These are phyloP conservation scores for Meta bourneti DNA, from an alignment of 2,888 invertebrate genomes.

Conservation along the genomic window DNA sequence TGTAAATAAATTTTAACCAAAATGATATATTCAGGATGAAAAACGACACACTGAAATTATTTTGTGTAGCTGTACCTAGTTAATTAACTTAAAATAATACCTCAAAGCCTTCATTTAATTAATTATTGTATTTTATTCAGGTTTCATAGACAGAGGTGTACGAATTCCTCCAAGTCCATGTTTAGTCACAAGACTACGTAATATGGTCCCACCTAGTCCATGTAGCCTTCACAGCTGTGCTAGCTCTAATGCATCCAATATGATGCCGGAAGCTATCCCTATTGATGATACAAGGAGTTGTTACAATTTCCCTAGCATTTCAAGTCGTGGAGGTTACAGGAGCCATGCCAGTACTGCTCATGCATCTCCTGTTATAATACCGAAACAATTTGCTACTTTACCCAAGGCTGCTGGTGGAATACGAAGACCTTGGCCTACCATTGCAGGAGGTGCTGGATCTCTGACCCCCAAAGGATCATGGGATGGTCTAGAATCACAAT, in stretches of 20 bases:
- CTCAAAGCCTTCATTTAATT: background rate
- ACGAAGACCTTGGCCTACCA: constrained; percentile 52
- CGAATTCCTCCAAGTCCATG: constrained; percentile 72
- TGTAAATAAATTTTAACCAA: too few species aligned
- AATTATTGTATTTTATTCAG: constrained; percentile 33
- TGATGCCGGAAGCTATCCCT: constrained; percentile 25
- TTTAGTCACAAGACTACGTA: constrained; percentile 44
- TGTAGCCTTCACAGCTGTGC: constrained; percentile 65
- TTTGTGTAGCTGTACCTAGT: too few species aligned
- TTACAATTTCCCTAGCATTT: constrained; percentile 60
- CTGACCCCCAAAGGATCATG: constrained; percentile 74
- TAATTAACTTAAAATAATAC: background rate
- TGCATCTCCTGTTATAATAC: constrained; percentile 62
- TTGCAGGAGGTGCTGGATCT: constrained; percentile 47
- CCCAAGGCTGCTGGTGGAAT: constrained; percentile 71
- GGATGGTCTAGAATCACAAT: constrained; percentile 76
- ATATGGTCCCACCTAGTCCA: constrained; percentile 66
- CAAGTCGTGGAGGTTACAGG: constrained; percentile 48
- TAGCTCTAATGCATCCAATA: constrained; percentile 46
- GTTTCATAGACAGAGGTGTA: constrained; percentile 71
- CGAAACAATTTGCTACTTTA: constrained; percentile 76
- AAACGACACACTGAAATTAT: background rate
- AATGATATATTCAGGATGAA: too few species aligned
- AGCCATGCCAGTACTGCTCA: constrained; percentile 67
- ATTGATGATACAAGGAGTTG: constrained; percentile 70